These are phyloP conservation scores for Peromyscus eremicus DNA, from an alignment of 2,797 vertebrate species.

Conservation along the genomic window DNA sequence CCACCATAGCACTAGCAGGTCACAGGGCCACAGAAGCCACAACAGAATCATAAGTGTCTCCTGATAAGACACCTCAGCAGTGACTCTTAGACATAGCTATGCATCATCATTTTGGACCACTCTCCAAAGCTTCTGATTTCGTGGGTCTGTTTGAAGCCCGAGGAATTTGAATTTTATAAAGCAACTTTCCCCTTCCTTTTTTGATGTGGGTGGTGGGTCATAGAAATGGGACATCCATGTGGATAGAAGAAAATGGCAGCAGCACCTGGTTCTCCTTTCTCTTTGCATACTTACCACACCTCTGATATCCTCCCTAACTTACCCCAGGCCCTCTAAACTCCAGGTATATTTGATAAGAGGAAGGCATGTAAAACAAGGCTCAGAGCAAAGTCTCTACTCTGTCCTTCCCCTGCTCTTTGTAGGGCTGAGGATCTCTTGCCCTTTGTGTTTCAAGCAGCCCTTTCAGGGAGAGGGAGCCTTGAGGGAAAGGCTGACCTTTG, in stretches of 20 bases:
- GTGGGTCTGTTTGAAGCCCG: not conserved
- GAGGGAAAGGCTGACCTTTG: not conserved
- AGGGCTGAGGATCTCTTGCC: not conserved
- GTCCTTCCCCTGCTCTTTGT: not conserved
- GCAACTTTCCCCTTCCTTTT: not conserved
- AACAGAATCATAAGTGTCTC: not conserved
- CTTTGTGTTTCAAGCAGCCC: not conserved
- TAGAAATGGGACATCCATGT: not conserved
- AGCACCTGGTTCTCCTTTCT: not conserved
- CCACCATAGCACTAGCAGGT: not conserved
- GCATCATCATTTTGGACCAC: not conserved
- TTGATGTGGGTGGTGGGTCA: not conserved
- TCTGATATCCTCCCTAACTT: not conserved
- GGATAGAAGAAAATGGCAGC: not conserved
- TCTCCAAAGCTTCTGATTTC: not conserved
- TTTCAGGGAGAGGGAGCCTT: not conserved
- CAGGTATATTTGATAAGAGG: not conserved
- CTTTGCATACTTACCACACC: not conserved
- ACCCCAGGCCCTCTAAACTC: not conserved
- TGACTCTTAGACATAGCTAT: not conserved
- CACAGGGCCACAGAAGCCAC: not conserved
- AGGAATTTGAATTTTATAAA: not conserved
- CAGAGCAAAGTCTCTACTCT: not conserved
- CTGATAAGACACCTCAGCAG: not conserved
- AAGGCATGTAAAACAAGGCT: not conserved